A percentile compares a stretch with the other conserved stretches of the same genome.
Conservation (phyloP, 2,113 vertebrate species). For the Butorides virescens region DNA sequence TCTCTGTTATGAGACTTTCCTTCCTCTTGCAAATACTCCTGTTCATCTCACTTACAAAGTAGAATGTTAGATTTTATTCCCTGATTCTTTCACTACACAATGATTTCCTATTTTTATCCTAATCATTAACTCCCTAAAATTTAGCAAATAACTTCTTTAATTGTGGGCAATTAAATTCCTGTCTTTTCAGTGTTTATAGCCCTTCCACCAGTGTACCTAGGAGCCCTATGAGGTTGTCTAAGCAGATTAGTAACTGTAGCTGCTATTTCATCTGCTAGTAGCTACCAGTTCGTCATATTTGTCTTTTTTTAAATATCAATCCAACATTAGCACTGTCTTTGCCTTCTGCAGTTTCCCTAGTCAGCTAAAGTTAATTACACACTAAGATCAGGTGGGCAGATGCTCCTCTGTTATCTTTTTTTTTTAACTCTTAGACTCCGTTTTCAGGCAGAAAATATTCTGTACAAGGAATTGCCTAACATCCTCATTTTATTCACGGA, state of each 20-base stretch:
- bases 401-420: background rate
- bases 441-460: background rate
- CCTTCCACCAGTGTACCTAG: background rate
- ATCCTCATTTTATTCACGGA: slow-evolving; percentile 2
- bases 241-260: background rate
- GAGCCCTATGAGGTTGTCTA: background rate
- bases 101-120: background rate
- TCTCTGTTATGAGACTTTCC: background rate
- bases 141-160: background rate
- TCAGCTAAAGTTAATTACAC: slow-evolving; percentile 5
- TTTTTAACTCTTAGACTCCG: background rate
- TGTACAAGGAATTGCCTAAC: background rate
- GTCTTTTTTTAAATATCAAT: background rate
- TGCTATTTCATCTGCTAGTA: background rate
- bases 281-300: background rate
- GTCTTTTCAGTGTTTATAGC: background rate
- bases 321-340: background rate
- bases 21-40: background rate
- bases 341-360: background rate
- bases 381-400: background rate
- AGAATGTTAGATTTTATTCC: background rate
- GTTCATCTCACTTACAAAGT: background rate
- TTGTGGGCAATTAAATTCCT: background rate
- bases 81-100: background rate
- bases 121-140: background rate